Percentiles rank a stretch among this genome's conserved stretches.
Evolutionary conservation across 2,797 vertebrate species (phyloP).

Genomic region (Periophthalmus magnuspinnatus): DNA sequence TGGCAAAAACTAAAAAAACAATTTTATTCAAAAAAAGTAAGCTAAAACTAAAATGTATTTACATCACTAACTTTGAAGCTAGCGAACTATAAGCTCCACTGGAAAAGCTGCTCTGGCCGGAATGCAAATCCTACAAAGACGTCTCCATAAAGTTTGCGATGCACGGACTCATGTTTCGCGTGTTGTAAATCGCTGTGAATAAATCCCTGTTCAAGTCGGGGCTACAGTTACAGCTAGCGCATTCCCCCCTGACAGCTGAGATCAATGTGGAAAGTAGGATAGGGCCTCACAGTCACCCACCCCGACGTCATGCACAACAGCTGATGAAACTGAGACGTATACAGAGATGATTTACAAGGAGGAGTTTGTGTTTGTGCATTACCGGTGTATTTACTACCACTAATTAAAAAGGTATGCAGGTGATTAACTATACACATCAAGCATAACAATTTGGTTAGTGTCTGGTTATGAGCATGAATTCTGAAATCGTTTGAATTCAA

Average conservation of each 20-base stretch:
- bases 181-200: neutral
- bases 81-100: no score
- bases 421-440: constrained; percentile 14
- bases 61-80: no score
- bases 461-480: no score
- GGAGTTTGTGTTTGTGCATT: neutral
- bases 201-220: neutral
- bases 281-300: neutral
- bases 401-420: constrained; percentile 1
- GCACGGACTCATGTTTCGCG: neutral
- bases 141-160: neutral
- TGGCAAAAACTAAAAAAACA: no score
- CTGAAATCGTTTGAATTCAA: no score
- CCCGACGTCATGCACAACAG: neutral
- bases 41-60: no score
- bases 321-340: constrained; percentile 25
- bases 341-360: constrained; percentile 19
- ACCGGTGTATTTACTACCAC: neutral
- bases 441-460: neutral
- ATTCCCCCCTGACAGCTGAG: neutral
- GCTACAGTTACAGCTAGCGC: neutral
- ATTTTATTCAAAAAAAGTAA: no score
- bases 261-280: neutral
- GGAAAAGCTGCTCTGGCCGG: neutral
- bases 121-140: constrained; percentile 7